A percentile compares a stretch with the other conserved stretches of the same genome.
These are phyloP conservation scores for Eristalis arbustorum DNA, from an alignment of 2,888 invertebrate species.

Conservation along the genomic window DNA sequence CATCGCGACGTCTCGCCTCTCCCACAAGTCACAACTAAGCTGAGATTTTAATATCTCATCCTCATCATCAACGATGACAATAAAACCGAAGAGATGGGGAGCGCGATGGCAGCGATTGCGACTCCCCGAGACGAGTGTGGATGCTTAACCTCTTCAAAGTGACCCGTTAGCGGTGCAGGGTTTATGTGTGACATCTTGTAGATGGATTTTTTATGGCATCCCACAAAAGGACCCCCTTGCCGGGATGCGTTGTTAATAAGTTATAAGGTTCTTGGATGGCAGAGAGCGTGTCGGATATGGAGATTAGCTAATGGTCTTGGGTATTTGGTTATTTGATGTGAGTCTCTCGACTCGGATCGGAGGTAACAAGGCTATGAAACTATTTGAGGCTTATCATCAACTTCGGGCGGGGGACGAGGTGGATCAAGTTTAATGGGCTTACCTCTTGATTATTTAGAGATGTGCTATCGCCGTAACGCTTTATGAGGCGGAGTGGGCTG, in stretches of 20 bases:
- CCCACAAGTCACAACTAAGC: slow-evolving; percentile 30
- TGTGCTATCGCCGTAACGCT: not conserved
- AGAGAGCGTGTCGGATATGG: slow-evolving; percentile 31
- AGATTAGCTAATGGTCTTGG: slow-evolving; percentile 37
- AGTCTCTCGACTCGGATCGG: not conserved
- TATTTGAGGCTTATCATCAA: slow-evolving; percentile 19
- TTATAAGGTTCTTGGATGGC: slow-evolving; percentile 17
- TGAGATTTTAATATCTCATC: slow-evolving; percentile 51
- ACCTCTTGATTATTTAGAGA: not conserved
- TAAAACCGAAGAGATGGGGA: slow-evolving; percentile 18
- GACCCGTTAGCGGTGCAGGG: slow-evolving; percentile 44
- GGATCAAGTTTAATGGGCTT: not conserved
- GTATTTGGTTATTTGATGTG: slow-evolving; percentile 32
- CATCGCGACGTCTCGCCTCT: slow-evolving; percentile 9
- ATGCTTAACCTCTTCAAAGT: slow-evolving; percentile 46
- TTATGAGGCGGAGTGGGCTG: not conserved
- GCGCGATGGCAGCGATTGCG: slow-evolving; percentile 8
- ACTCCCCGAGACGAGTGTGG: not conserved
- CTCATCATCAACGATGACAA: slow-evolving; percentile 13
- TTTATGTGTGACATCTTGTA: slow-evolving; percentile 43
- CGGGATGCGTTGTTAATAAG: slow-evolving; percentile 17
- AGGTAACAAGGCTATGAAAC: slow-evolving; percentile 14
- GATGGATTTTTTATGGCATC: slow-evolving; percentile 44
- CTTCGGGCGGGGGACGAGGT: not conserved
- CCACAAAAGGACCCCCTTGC: slow-evolving; percentile 9